Conservation (phyloP, 2,888 invertebrate species). For the Dione vanillae region DNA sequence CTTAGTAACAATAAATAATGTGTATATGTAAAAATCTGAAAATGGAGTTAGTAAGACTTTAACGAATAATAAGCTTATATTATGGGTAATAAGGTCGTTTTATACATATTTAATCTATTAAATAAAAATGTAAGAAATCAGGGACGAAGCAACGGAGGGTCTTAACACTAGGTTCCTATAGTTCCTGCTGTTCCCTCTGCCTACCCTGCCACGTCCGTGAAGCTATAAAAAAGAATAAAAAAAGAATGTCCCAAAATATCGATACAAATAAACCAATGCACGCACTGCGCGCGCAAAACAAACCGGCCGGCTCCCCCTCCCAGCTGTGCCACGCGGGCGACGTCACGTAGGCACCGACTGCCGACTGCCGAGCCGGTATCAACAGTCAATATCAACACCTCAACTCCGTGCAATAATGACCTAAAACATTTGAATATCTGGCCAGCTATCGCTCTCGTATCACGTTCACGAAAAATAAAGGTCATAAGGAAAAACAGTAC, state of each 20-base stretch:
- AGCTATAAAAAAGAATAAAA: no score
- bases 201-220: no score
- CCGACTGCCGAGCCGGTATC: slow-evolving; percentile 32
- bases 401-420: slow-evolving; percentile 37
- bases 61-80: no score
- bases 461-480: slow-evolving; percentile 19
- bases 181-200: no score
- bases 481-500: background rate
- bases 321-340: slow-evolving; percentile 68
- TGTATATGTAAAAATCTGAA: no score
- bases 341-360: slow-evolving; percentile 78
- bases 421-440: slow-evolving; percentile 31
- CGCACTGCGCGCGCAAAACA: slow-evolving; percentile 70
- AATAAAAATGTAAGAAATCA: no score
- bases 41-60: no score
- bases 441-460: slow-evolving; percentile 19
- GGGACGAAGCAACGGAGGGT: no score
- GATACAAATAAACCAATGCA: slow-evolving; percentile 14
- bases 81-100: no score
- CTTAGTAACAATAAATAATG: no score
- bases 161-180: no score
- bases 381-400: slow-evolving; percentile 29
- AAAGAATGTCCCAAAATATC: slow-evolving; percentile 8
- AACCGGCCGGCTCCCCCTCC: slow-evolving; percentile 61
- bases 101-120: background rate